Evolutionary conservation across 2,888 invertebrate species (phyloP).

Genomic region (Rhimphoctona megacephalus): DNA sequence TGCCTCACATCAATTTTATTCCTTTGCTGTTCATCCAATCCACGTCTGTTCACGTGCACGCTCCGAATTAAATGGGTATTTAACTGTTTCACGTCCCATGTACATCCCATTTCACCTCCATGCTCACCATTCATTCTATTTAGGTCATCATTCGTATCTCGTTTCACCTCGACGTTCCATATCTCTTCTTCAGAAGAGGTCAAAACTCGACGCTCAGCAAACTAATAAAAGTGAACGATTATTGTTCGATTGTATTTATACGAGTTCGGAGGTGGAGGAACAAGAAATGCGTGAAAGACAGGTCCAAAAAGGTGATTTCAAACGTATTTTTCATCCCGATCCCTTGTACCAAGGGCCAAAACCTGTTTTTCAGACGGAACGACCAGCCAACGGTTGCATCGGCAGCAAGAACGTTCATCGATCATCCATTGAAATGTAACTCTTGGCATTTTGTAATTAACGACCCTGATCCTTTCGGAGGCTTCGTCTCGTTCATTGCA

Average conservation of each 20-base stretch:
- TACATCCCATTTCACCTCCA: not conserved
- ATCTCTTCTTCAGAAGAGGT: not conserved
- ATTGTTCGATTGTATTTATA: slow-evolving; percentile 46
- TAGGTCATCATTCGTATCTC: slow-evolving; percentile 1
- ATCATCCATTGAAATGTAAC: slow-evolving; percentile 83
- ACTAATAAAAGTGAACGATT: slow-evolving; percentile 52
- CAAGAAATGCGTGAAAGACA: slow-evolving; percentile 55
- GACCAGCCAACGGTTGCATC: slow-evolving; percentile 66
- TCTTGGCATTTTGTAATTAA: slow-evolving; percentile 83
- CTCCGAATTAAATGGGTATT: slow-evolving; percentile 23
- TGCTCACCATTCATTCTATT: too few species aligned
- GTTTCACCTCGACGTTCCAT: not conserved
- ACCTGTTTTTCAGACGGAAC: slow-evolving; percentile 78
- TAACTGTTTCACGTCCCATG: slow-evolving; percentile 31
- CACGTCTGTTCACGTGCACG: not conserved
- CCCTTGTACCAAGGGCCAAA: slow-evolving; percentile 68
- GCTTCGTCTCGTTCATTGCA: slow-evolving; percentile 49
- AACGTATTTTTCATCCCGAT: slow-evolving; percentile 45
- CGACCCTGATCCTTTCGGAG: slow-evolving; percentile 75
- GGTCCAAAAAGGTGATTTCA: slow-evolving; percentile 52
- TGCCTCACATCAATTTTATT: not conserved
- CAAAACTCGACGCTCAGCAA: slow-evolving; percentile 55
- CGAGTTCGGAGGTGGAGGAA: slow-evolving; percentile 60
- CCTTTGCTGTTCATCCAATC: slow-evolving; percentile 7
- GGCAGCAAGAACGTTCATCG: slow-evolving; percentile 78